phyloP scores from a whole-genome alignment of 2,113 vertebrate species.

The Oophaga pumilio region DNA sequence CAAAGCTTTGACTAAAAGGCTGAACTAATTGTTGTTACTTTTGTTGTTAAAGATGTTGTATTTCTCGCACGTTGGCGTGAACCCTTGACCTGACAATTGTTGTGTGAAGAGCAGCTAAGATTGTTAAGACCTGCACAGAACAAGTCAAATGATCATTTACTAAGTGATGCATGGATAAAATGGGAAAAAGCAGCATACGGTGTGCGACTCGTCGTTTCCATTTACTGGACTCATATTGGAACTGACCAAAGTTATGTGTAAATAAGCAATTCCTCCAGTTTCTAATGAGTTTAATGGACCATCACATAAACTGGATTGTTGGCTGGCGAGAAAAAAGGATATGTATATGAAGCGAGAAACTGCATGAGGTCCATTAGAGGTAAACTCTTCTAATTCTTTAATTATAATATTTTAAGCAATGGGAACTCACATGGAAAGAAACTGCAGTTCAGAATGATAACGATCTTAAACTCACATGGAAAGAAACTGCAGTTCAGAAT shows the following conservation, averaged over 20 bases:
- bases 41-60: conserved; percentile 62
- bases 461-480: conserved; percentile 60
- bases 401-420: conserved; percentile 69
- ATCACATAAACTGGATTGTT: conserved; percentile 73
- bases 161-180: conserved; percentile 62
- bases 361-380: conserved; percentile 65
- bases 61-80: conserved; percentile 57
- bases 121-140: conserved; percentile 14
- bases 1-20: conserved; percentile 62
- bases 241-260: conserved; percentile 60
- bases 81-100: conserved; percentile 57
- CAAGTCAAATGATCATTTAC: conserved; percentile 65
- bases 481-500: conserved; percentile 58
- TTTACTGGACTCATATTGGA: neutral
- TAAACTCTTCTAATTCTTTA: conserved; percentile 70
- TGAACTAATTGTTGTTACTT: conserved; percentile 66
- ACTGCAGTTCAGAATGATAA: conserved; percentile 51
- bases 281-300: conserved; percentile 83
- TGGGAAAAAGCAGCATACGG: conserved; percentile 59
- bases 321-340: conserved; percentile 59
- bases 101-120: conserved; percentile 58
- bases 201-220: neutral
- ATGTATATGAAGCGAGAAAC: conserved; percentile 59
- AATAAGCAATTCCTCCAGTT: conserved; percentile 75
- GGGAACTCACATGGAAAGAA: conserved; percentile 63